A percentile compares a stretch with the other conserved stretches of the same genome.
Conservation (phyloP, 1,140 invertebrate species). For the Panagrolaimus sp. region DNA sequence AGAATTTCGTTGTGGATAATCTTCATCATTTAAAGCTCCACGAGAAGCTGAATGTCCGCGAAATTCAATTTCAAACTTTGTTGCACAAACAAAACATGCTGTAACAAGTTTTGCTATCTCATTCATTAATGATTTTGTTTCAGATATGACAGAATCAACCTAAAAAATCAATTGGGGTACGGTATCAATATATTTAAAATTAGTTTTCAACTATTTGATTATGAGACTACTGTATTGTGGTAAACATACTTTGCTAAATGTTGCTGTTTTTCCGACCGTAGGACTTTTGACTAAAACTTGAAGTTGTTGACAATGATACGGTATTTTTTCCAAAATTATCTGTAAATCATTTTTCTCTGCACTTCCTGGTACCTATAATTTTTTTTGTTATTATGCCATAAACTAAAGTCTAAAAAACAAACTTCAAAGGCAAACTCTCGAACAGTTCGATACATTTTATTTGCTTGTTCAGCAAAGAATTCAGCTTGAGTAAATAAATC, state of each 20-base stretch:
- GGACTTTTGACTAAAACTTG: conserved; percentile 79
- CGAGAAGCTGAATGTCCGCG: conserved; percentile 46
- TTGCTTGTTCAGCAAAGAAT: conserved; percentile 98
- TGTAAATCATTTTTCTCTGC: conserved; percentile 87
- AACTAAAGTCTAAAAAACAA: no score
- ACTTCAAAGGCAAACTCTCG: conserved; percentile 95
- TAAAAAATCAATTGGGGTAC: no score
- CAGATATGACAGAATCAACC: conserved; percentile 93
- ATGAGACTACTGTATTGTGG: neutral
- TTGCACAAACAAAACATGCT: conserved; percentile 97
- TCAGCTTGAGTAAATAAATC: conserved; percentile 98
- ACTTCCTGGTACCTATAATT: conserved; percentile 70
- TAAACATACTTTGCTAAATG: conserved; percentile 80
- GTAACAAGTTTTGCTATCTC: conserved; percentile 96
- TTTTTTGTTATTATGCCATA: no score
- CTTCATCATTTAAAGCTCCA: conserved; percentile 22
- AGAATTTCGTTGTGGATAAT: conserved; percentile 42
- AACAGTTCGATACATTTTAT: conserved; percentile 96
- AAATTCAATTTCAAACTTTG: conserved; percentile 66
- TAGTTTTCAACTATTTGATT: neutral
- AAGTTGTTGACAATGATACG: conserved; percentile 90
- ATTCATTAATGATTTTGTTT: conserved; percentile 97
- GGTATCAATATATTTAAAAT: no score
- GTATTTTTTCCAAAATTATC: conserved; percentile 86
- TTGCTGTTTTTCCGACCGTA: conserved; percentile 95